These are phyloP conservation scores for Tragopan temminckii DNA, from an alignment of 2,797 vertebrate species.

Conservation along the genomic window DNA sequence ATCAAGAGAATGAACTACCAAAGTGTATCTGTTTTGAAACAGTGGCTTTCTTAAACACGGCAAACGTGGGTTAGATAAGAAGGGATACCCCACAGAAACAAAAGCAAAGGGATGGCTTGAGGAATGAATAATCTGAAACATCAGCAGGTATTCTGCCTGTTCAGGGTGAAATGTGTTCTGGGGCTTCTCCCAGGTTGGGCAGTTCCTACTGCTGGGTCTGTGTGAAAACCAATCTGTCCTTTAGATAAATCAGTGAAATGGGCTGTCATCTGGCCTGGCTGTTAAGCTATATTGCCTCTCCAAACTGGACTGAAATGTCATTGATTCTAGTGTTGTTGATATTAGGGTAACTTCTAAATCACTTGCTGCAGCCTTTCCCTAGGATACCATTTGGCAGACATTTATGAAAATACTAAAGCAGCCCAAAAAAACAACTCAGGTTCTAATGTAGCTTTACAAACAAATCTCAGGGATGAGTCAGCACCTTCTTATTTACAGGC, in stretches of 20 bases:
- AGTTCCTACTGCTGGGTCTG: background rate
- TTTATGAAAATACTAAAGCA: constrained; percentile 17
- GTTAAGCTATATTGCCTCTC: background rate
- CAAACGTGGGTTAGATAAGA: background rate
- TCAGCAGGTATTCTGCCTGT: background rate
- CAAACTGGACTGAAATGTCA: background rate
- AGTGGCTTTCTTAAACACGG: background rate
- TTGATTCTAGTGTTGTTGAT: background rate
- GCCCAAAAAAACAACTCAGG: background rate
- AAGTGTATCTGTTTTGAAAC: background rate
- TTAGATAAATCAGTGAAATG: background rate
- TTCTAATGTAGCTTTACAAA: constrained; percentile 16
- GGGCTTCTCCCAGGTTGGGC: background rate
- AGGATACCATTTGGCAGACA: background rate
- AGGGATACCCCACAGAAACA: background rate
- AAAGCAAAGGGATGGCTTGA: background rate
- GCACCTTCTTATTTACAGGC: constrained; percentile 52
- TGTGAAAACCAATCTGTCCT: background rate
- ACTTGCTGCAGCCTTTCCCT: background rate
- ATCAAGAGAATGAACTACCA: background rate
- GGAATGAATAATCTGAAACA: background rate
- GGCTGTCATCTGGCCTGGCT: background rate
- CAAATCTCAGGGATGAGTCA: constrained; percentile 18
- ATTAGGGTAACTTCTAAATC: background rate
- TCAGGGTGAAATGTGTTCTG: background rate